These are phyloP conservation scores for Elanoides forficatus DNA, from an alignment of 2,113 vertebrate species.

Conservation along the genomic window DNA sequence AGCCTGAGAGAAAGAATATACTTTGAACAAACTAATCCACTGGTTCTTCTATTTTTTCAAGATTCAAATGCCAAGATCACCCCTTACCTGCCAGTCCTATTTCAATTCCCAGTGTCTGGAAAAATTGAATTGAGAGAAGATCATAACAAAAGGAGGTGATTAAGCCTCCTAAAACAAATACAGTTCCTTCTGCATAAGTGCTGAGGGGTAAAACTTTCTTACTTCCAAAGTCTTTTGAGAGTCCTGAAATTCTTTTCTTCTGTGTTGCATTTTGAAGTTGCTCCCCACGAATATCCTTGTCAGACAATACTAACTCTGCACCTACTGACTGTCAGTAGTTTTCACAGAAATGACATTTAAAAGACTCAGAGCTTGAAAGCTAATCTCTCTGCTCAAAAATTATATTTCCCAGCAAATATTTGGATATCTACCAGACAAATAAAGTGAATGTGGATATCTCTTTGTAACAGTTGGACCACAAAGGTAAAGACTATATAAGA, in stretches of 20 bases:
- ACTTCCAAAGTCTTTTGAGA: slow-evolving; percentile 24
- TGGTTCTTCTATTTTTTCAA: neutral
- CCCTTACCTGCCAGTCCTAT: neutral
- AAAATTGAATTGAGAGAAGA: neutral
- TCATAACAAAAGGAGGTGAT: neutral
- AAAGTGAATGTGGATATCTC: neutral
- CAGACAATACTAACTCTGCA: slow-evolving; percentile 55
- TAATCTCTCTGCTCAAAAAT: slow-evolving; percentile 46
- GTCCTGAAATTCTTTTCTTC: slow-evolving; percentile 22
- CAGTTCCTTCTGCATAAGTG: neutral
- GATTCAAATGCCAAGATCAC: neutral
- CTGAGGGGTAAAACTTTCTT: slow-evolving; percentile 34
- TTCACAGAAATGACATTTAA: slow-evolving; percentile 53
- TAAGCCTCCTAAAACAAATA: neutral
- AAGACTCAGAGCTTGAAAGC: slow-evolving; percentile 52
- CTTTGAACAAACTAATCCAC: neutral
- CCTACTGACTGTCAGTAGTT: slow-evolving; percentile 52
- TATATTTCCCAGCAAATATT: slow-evolving; percentile 49
- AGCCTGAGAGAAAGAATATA: neutral
- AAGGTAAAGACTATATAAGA: neutral
- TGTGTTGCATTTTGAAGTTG: slow-evolving; percentile 54
- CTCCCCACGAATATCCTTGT: slow-evolving; percentile 48
- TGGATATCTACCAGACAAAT: slow-evolving; percentile 28
- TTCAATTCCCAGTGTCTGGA: neutral
- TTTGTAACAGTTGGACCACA: neutral